Evolutionary conservation across 1,140 invertebrate species (phyloP).

Genomic region (Ceratina australensis): DNA sequence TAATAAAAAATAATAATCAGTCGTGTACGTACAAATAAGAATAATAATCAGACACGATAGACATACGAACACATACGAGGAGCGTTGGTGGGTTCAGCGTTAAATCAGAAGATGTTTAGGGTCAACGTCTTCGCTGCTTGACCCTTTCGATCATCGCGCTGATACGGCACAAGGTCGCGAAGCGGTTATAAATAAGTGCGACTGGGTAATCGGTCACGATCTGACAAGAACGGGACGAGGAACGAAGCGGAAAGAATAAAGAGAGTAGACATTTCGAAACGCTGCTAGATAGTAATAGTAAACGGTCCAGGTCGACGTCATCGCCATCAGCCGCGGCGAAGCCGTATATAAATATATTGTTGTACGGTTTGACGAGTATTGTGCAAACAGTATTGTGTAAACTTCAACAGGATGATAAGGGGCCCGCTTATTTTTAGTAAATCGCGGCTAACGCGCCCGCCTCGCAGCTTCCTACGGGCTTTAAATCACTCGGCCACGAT

Average conservation of each 20-base stretch:
- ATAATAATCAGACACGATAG: too few relatives aligned
- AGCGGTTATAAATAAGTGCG: constrained; percentile 10
- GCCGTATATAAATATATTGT: constrained; percentile 29
- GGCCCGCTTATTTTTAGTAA: constrained; percentile 52
- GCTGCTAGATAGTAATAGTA: not conserved
- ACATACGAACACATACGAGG: too few relatives aligned
- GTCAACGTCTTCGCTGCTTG: constrained; percentile 1
- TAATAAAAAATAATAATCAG: too few relatives aligned
- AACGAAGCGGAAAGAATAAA: not conserved
- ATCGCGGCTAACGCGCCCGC: not conserved
- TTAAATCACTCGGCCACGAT: constrained; percentile 11
- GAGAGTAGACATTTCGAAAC: not conserved
- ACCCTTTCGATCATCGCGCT: constrained; percentile 1
- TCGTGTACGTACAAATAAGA: too few relatives aligned
- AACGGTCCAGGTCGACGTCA: not conserved
- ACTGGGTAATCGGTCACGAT: constrained; percentile 14
- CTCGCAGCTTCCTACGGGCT: not conserved
- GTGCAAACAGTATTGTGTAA: constrained; percentile 53
- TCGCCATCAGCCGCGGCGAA: not conserved
- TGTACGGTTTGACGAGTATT: constrained; percentile 14
- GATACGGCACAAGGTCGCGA: not conserved
- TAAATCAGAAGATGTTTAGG: not conserved
- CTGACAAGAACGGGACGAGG: not conserved
- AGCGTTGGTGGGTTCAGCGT: too few relatives aligned
- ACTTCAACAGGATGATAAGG: constrained; percentile 46